Base-by-base conservation (phyloP, 2,113 vertebrate species). In the Lepus americanus region DNA sequence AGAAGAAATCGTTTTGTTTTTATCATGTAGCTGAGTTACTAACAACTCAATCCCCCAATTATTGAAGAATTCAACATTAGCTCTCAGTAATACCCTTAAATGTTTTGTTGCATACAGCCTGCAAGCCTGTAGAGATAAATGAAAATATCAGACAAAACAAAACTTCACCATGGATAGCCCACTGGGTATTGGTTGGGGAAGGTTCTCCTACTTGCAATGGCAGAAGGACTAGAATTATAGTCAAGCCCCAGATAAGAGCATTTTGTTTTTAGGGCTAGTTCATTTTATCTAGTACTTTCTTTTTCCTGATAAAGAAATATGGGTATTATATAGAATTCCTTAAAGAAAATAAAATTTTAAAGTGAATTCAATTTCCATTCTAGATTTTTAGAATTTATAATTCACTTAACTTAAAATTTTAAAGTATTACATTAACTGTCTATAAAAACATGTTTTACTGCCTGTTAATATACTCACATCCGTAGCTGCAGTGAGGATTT, bases 1-100 rank as follows among this genome's bases (percentile, higher is more conserved):
- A 66, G 99, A 99, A 95, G 99, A 99, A 96, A 99, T 98, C 6
- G 98, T 98, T 98, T 99, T 99, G 98, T 98, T 99, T 98, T 99
- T 99, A 98, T 99, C 99, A n/a, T 99, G 99, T 39, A 99, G 98
- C 97, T 99, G 99, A 49, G 99, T 99, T 97, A 99, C 99, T 92
- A 99, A 97, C 97, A 99, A 98, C 97, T 99, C 99, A 96, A 99
- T 99, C 72, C 99, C 99, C 99, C 99, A 99, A 96, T 99, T 99
- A 95, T 99, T 99, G 98, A 99, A 99, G 98, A 99, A 99, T 98
- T 99, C 99, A 82, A 99, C 99, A 19, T 99, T 99, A 3, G 99
- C 99, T 96, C 99, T 99, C 92, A 99, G 98, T 92, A 99, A 98
- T 87, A 99, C 99, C 66, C 99, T 88, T 73, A 99, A 98, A 96